phyloP scores from a whole-genome alignment of 1,140 invertebrate species.

The Rhopalosiphum maidis region DNA sequence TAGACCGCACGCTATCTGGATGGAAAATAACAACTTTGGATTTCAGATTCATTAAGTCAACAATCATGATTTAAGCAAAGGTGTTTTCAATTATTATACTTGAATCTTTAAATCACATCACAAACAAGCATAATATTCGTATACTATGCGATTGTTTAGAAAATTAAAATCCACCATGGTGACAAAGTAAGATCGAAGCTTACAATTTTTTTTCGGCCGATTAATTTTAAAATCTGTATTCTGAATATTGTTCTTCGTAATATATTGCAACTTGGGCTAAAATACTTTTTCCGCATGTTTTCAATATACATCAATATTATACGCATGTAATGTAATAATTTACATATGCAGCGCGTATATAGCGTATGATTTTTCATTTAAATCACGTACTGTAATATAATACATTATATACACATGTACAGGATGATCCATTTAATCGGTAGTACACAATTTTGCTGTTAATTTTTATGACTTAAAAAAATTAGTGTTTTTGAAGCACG shows the following conservation, averaged over 20 bases:
- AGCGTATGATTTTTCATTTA: not conserved
- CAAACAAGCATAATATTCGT: not conserved
- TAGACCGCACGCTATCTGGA: no score
- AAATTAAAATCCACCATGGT: not conserved
- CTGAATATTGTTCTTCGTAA: not conserved
- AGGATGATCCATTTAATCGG: not conserved
- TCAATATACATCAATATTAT: not conserved
- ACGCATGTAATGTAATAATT: not conserved
- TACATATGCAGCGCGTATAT: not conserved
- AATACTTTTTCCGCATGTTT: not conserved
- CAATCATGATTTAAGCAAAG: not conserved
- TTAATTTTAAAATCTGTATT: not conserved
- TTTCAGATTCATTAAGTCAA: not conserved
- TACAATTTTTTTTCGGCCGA: not conserved
- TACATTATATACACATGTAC: no score
- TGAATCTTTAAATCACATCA: not conserved
- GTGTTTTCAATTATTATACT: not conserved
- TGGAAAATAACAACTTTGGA: not conserved
- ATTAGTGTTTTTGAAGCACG: not conserved
- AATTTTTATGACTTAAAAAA: not conserved
- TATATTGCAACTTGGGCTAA: not conserved
- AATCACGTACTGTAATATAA: not conserved
- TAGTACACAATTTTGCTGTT: not conserved
- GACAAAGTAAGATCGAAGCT: not conserved
- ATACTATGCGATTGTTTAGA: not conserved